Percentiles rank a stretch among this genome's conserved stretches.
phyloP scores from a whole-genome alignment of 2,797 vertebrate species.

The Crax fasciolata region DNA sequence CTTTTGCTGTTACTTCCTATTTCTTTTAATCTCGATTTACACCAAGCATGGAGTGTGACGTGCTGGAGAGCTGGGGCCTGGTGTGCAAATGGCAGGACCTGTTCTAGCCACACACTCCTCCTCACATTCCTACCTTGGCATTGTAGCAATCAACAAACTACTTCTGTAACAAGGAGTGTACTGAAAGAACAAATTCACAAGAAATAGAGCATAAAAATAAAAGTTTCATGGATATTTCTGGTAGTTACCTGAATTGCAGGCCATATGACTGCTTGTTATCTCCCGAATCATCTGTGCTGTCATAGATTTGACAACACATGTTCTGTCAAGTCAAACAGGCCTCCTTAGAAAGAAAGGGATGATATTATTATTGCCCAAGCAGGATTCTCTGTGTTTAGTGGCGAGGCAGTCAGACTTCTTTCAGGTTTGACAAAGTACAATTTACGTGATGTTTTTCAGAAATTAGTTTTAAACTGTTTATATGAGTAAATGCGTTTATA shows the following conservation, averaged over 20 bases:
- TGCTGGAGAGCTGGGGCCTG: not conserved
- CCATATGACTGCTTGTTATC: constrained; percentile 6
- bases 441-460: constrained; percentile 3
- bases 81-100: not conserved
- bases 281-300: not conserved
- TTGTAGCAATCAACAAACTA: not conserved
- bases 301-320: not conserved
- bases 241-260: not conserved
- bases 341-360: constrained; percentile 31
- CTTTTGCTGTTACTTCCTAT: not conserved
- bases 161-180: not conserved
- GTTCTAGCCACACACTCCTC: not conserved
- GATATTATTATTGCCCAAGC: not conserved
- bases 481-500: constrained; percentile 8
- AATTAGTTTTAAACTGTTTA: constrained; percentile 19
- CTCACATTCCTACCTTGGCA: not conserved
- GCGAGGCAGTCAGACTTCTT: not conserved
- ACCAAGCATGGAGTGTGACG: not conserved
- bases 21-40: not conserved
- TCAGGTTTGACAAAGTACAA: not conserved
- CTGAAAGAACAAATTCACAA: not conserved
- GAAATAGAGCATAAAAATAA: not conserved
- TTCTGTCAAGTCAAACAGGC: constrained; percentile 29
- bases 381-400: constrained; percentile 1
- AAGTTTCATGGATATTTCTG: not conserved